Evolutionary conservation across 1,140 invertebrate genomes (phyloP), one percentile per base, ranked within the genome.

Genomic region (Lordiphosa stackelbergi): DNA sequence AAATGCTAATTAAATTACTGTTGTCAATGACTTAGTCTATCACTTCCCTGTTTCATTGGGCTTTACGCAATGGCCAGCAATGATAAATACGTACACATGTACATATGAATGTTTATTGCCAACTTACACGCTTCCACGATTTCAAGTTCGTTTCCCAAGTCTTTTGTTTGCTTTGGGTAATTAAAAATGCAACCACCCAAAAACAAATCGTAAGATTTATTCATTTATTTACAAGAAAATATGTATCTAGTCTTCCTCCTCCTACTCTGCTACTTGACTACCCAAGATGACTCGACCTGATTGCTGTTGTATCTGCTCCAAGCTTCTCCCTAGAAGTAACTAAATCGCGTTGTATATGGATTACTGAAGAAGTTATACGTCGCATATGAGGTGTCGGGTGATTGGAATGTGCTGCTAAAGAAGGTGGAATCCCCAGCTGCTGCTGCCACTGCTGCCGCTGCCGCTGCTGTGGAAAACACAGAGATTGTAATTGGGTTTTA

Each of bases 101-200:
- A 3, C 10, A 8, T 35, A 7, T 31, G 45, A 2, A 51, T 51
- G 37, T 38, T 11, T 38, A 12, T 31, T 38, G 37, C n/a, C 5
- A 46, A 11, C 9, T 66, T 53, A 65, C 53, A 46, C 58, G 69
- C 56, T 60, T 58, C 74, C 73, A 46, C 69, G 69, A 71, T 61
- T 62, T 81, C 65, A 83, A 83, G 77, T 83, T 83, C 72, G 77
- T 70, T 81, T 77, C 77, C 60, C 56, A 75, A 83, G 65, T 84
- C 73, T 83, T 73, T 84, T 63, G 75, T 68, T 70, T 66, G 63
- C 40, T 13, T 45, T 31, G 7, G 43, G 43, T 52, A 62, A 75
- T 70, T 57, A 49, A 54, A 73, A 58, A 48, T 46, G 54, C 42
- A 8, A 24, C 35, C 11, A 46, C 11, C 19, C 28, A 53, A 10